Percentiles rank a stretch among this genome's conserved stretches.
Evolutionary conservation across 2,797 vertebrate species (phyloP).

Genomic region (Etheostoma nigrum): DNA sequence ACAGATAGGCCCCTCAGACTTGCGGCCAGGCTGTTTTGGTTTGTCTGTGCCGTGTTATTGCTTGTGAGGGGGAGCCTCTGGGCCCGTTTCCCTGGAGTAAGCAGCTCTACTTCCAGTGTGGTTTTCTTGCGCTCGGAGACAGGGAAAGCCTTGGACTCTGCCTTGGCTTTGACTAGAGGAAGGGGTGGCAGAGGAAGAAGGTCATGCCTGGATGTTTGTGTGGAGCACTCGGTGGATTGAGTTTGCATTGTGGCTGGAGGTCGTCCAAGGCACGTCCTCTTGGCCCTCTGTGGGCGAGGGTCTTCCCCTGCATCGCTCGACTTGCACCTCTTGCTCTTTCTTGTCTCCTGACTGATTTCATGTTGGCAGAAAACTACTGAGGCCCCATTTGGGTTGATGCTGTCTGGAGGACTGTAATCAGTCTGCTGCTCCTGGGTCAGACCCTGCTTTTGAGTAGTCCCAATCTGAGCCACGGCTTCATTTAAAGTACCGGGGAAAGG

Average conservation of each 20-base stretch:
- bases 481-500: constrained; percentile 18
- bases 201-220: constrained; percentile 70
- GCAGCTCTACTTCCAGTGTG: constrained; percentile 83
- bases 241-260: constrained; percentile 72
- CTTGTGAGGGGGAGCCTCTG: constrained; percentile 79
- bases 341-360: constrained; percentile 58
- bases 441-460: constrained; percentile 25
- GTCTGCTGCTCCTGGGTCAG: constrained; percentile 44
- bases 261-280: constrained; percentile 80
- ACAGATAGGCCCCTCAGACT: constrained; percentile 83
- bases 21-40: constrained; percentile 82
- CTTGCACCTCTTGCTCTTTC: constrained; percentile 70
- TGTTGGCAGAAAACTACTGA: constrained; percentile 43
- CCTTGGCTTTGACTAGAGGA: constrained; percentile 67
- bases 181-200: constrained; percentile 66
- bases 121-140: constrained; percentile 79
- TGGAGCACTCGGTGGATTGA: constrained; percentile 53
- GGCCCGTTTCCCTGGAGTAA: constrained; percentile 85
- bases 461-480: constrained; percentile 35
- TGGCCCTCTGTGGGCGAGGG: constrained; percentile 69
- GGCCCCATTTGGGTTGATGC: constrained; percentile 34
- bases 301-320: constrained; percentile 72
- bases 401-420: constrained; percentile 43
- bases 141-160: constrained; percentile 80
- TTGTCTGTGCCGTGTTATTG: constrained; percentile 84